Evolutionary conservation across 2,888 invertebrate species (phyloP), one percentile per base, ranked within the genome.

Genomic region (Agrilus mali): DNA sequence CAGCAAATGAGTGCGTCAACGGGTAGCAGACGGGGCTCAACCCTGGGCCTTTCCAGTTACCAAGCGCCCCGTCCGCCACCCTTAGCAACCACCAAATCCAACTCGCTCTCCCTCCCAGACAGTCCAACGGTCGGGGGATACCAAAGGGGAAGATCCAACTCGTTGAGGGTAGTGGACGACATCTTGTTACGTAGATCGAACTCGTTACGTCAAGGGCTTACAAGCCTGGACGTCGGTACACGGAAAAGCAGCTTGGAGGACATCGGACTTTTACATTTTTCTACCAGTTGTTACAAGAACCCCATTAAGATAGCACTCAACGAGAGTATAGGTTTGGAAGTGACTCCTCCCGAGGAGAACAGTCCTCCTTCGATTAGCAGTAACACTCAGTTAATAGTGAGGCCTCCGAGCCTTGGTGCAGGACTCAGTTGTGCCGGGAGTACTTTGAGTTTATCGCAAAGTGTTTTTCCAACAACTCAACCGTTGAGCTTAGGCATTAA

Each of bases 21-120:
- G 47, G 75, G 76, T 47, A 80, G 78, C 60, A 73, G 85, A 48
- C 73, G 85, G 45, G 82, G 84, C 49, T 84, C 82, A 43, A 76
- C 77, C 46, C 73, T 81, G 50, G 78, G 80, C 40, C 65, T 76
- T 56, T 65, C 70, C 58, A 74, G 78, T 58, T 77, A 75, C 60
- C 79, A 76, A 60, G 68, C 74, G 42, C 74, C 78, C 40, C 75
- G 84, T 56, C 80, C 87, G 44, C 86, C 87, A 49, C 86, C 87
- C 40, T 73, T 88, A 49, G 78, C 79, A 52, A 82, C 80, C 52
- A 85, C 86, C 51, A 90, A 90, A 70, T 86, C 88, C 42, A 90
- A 90, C 70, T 89, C 89, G 43, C 74, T 90, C 53, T 89, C 88
- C 45, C 72, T 90, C 55, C 90, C 90, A 40, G 89, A 90, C 66